Percentiles rank a stretch among this genome's conserved stretches.
These are phyloP conservation scores for Anhinga rufa DNA, from an alignment of 2,113 vertebrate species.

Conservation along the genomic window DNA sequence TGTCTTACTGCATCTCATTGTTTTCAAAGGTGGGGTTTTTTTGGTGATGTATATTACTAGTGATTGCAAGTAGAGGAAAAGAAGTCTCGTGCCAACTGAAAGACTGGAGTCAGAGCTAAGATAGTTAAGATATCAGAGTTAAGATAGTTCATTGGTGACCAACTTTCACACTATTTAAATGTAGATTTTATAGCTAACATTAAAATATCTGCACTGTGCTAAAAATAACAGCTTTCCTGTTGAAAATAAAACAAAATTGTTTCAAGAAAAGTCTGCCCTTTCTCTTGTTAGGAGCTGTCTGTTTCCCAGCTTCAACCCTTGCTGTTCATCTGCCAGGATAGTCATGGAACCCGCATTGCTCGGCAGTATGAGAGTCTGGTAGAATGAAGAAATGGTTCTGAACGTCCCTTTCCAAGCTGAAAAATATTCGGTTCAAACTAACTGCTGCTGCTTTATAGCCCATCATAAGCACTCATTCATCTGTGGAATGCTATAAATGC, in stretches of 20 bases:
- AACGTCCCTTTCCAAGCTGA: not conserved
- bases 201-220: not conserved
- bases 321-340: not conserved
- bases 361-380: not conserved
- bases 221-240: not conserved
- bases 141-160: not conserved
- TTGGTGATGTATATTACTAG: not conserved
- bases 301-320: not conserved
- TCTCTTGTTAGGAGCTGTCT: not conserved
- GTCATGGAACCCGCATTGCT: not conserved
- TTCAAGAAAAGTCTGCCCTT: not conserved
- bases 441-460: not conserved
- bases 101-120: not conserved
- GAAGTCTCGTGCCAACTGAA: not conserved
- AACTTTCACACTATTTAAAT: not conserved
- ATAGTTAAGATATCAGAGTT: not conserved
- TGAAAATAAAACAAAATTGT: not conserved
- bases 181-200: not conserved
- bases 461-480: not conserved
- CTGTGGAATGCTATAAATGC: not conserved
- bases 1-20: not conserved
- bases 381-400: not conserved
- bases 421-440: not conserved
- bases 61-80: not conserved
- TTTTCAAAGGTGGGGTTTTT: not conserved